Percentiles rank a stretch among this genome's conserved stretches.
phyloP scores from a whole-genome alignment of 2,888 invertebrate species.

The Ditylenchus weischeri region DNA sequence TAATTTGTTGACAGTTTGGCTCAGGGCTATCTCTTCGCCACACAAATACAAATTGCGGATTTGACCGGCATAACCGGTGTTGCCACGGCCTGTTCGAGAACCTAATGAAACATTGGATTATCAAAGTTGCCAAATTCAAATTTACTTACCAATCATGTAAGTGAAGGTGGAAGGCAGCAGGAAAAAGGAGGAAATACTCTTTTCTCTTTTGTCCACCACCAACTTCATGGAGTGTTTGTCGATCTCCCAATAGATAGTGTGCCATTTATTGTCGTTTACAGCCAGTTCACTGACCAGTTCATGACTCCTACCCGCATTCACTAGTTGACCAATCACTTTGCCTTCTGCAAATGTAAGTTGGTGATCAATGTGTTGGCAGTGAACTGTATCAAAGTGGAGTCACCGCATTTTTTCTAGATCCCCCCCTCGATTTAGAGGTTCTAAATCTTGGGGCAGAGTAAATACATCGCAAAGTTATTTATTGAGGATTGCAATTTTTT shows the following conservation, averaged over 20 bases:
- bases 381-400: too few species aligned
- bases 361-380: too few species aligned
- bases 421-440: too few species aligned
- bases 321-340: constrained; percentile 50
- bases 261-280: constrained; percentile 54
- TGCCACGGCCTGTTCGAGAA: constrained; percentile 46
- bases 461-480: too few species aligned
- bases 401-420: too few species aligned
- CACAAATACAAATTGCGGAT: constrained; percentile 51
- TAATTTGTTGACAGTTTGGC: constrained; percentile 41
- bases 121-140: background rate
- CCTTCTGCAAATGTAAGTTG: constrained; percentile 40
- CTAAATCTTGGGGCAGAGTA: too few species aligned
- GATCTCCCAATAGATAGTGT: constrained; percentile 42
- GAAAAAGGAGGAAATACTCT: constrained; percentile 33
- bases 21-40: constrained; percentile 46
- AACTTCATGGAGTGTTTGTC: constrained; percentile 35
- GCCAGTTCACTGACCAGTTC: constrained; percentile 43
- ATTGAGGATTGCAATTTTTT: too few species aligned
- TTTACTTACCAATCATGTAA: constrained; percentile 35
- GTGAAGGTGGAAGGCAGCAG: constrained; percentile 38
- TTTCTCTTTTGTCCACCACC: constrained; percentile 31
- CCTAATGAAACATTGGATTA: constrained; percentile 26
- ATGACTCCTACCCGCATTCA: constrained; percentile 51
- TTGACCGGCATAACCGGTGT: constrained; percentile 53